Evolutionary conservation across 64 coral and sea anemone genomes (phyloP).

Genomic region (Stylophora pistillata): DNA sequence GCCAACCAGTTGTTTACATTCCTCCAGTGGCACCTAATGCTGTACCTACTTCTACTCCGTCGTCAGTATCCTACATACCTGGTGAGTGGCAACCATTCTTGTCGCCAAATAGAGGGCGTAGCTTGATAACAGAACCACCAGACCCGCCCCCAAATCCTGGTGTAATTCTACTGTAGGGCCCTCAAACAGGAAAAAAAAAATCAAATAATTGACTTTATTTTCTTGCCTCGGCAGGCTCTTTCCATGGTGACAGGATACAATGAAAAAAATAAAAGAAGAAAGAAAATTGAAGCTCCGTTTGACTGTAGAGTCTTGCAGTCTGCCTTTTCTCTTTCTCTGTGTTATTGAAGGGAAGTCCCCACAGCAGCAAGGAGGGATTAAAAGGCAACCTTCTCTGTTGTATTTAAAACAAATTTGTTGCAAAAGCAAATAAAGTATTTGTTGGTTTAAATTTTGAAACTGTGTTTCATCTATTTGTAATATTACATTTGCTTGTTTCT

Average conservation of each 20-base stretch:
- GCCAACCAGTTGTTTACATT: slow-evolving; percentile 18
- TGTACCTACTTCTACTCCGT: slow-evolving; percentile 11
- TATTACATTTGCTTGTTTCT: background rate
- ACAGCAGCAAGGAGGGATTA: background rate
- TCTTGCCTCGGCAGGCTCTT: background rate
- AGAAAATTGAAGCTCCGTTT: background rate
- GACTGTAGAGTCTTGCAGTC: background rate
- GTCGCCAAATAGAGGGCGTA: background rate
- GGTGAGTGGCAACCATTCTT: background rate
- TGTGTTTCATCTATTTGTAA: background rate
- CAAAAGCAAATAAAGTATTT: slow-evolving; percentile 53
- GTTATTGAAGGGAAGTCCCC: background rate
- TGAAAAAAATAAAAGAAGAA: background rate
- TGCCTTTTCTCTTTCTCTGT: background rate
- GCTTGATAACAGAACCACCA: too few species aligned
- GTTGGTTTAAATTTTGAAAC: slow-evolving; percentile 28
- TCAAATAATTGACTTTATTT: background rate
- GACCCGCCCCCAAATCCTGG: too few species aligned
- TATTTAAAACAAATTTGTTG: slow-evolving; percentile 1
- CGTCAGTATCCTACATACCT: background rate
- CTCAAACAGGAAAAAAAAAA: too few species aligned
- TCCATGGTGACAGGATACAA: slow-evolving; percentile 27
- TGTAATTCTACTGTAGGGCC: too few species aligned
- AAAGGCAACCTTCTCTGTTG: background rate
- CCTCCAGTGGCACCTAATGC: slow-evolving; percentile 4